These are phyloP conservation scores for Collichthys lucidus DNA, from an alignment of 2,113 vertebrate species.

Conservation along the genomic window DNA sequence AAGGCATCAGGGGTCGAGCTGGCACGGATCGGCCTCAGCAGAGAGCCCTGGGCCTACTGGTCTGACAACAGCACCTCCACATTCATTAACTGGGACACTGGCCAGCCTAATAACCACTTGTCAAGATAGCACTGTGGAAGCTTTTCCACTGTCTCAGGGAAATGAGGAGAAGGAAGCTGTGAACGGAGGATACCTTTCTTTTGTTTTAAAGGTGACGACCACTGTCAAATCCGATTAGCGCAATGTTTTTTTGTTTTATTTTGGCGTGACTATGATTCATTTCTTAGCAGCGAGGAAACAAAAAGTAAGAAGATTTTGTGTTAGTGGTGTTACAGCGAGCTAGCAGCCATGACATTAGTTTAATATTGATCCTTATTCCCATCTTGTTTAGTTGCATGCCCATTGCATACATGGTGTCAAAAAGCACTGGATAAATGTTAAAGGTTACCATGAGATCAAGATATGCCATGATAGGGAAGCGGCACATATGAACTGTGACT, in stretches of 20 bases:
- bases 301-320: not conserved
- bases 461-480: not conserved
- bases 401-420: not conserved
- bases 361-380: not conserved
- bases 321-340: conserved; percentile 13
- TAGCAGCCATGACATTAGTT: not conserved
- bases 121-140: not conserved
- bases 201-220: not conserved
- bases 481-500: not conserved
- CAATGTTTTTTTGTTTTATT: not conserved
- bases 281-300: not conserved
- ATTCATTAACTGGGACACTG: not conserved
- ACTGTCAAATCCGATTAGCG: not conserved
- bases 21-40: conserved; percentile 9
- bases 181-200: not conserved
- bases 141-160: not conserved
- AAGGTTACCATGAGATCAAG: not conserved
- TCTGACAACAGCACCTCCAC: conserved; percentile 15
- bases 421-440: not conserved
- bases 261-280: not conserved
- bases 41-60: conserved; percentile 15
- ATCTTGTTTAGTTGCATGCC: not conserved
- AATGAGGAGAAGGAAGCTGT: not conserved
- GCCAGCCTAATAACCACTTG: not conserved
- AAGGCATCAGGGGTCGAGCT: accelerated